phyloP scores from a whole-genome alignment of 1,140 invertebrate species.

The Neoseiulus cucumeris region DNA sequence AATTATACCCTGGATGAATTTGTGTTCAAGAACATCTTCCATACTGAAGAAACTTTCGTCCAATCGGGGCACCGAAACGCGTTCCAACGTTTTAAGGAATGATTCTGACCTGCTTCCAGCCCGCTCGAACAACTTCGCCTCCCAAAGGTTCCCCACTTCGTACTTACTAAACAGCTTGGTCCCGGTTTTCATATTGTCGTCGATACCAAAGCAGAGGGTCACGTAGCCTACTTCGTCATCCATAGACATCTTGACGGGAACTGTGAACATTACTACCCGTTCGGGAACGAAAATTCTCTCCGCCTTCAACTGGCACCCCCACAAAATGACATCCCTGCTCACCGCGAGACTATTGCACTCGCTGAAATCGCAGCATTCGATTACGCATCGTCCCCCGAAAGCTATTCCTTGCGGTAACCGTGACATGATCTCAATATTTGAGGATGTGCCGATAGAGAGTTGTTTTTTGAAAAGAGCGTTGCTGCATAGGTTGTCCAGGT shows the following conservation, averaged over 20 bases:
- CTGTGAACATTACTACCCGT: conserved; percentile 27
- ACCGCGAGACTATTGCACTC: conserved; percentile 20
- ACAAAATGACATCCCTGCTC: conserved; percentile 26
- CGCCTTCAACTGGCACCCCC: conserved; percentile 24
- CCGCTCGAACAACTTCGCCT: conserved; percentile 25
- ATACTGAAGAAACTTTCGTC: not conserved
- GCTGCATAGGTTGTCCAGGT: conserved; percentile 26
- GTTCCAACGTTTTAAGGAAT: conserved; percentile 17
- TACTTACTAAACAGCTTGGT: conserved; percentile 8
- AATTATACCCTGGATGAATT: not conserved
- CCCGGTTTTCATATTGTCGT: conserved; percentile 28
- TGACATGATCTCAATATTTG: conserved; percentile 14
- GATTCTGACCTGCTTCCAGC: conserved; percentile 24
- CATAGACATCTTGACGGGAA: conserved; percentile 22
- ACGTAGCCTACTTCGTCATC: conserved; percentile 21
- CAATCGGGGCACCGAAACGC: not conserved
- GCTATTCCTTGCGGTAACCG: conserved; percentile 9
- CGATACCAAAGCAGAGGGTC: conserved; percentile 27
- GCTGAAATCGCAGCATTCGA: conserved; percentile 29
- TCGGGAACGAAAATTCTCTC: conserved; percentile 23
- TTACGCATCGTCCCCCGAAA: conserved; percentile 18
- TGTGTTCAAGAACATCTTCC: conserved; percentile 9
- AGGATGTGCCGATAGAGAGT: conserved; percentile 19
- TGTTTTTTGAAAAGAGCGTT: conserved; percentile 23
- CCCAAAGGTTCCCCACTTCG: conserved; percentile 23